phyloP scores from a whole-genome alignment of 1,140 invertebrate genomes.

The Araneus ventricosus region DNA sequence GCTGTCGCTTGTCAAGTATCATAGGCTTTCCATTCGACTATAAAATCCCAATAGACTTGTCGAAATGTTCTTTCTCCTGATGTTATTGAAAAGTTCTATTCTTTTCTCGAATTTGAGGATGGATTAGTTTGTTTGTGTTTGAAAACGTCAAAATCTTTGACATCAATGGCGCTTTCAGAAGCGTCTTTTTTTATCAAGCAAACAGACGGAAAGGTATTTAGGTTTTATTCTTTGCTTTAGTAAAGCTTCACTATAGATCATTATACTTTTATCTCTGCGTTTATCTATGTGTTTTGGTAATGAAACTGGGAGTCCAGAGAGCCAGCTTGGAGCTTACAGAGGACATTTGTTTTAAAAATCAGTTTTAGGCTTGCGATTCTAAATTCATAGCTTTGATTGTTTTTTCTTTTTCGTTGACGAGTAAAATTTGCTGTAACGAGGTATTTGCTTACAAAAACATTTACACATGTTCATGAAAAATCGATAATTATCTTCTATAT shows the following conservation, averaged over 20 bases:
- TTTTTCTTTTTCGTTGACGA: too few species aligned
- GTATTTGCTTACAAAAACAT: too few species aligned
- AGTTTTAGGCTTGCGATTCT: not conserved
- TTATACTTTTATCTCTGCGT: not conserved
- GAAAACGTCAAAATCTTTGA: constrained; percentile 54
- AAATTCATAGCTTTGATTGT: not conserved
- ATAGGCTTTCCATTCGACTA: not conserved
- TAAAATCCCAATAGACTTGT: constrained; percentile 20
- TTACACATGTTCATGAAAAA: too few species aligned
- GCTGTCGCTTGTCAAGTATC: not conserved
- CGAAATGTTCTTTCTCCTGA: not conserved
- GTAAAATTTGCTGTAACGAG: too few species aligned
- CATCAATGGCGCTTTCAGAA: constrained; percentile 31
- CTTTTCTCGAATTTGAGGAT: constrained; percentile 35
- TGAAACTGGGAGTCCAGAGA: not conserved
- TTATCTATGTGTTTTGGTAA: not conserved
- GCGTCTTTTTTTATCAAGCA: not conserved
- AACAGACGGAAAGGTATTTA: not conserved
- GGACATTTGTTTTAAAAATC: too few species aligned
- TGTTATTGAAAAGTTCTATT: constrained; percentile 11
- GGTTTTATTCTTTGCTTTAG: not conserved
- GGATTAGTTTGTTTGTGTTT: constrained; percentile 38
- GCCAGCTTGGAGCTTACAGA: too few species aligned
- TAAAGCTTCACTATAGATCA: not conserved
- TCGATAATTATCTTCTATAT: too few species aligned